Percentiles rank a stretch among this genome's conserved stretches.
Evolutionary conservation across 2,888 invertebrate genomes (phyloP).

Genomic region (Orthosia gothica): DNA sequence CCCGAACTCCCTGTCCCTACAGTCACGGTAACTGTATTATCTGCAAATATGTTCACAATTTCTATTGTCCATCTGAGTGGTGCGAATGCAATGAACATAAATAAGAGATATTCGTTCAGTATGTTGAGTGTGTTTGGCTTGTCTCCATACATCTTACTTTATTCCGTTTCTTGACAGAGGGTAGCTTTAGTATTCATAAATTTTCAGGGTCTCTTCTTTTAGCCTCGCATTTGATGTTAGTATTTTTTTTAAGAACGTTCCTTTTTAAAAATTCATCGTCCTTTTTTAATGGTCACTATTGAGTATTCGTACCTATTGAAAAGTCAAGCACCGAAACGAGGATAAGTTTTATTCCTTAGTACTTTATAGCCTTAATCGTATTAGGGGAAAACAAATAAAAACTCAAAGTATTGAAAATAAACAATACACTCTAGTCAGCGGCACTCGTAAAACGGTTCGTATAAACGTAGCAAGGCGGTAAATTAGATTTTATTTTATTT

Average conservation of each 20-base stretch:
- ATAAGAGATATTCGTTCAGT: constrained; percentile 82
- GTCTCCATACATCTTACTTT: constrained; percentile 77
- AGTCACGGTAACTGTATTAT: constrained; percentile 89
- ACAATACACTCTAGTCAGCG: constrained; percentile 83
- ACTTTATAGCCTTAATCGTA: constrained; percentile 76
- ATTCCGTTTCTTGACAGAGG: constrained; percentile 58
- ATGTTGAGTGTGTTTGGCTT: constrained; percentile 71
- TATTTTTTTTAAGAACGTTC: neutral
- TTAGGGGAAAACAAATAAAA: constrained; percentile 80
- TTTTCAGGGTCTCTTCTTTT: constrained; percentile 43
- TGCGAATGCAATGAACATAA: constrained; percentile 88
- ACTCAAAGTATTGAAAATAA: constrained; percentile 83
- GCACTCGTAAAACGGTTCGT: constrained; percentile 87
- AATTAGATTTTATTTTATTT: constrained; percentile 91
- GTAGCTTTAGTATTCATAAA: constrained; percentile 64
- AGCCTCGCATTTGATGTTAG: neutral
- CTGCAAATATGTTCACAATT: constrained; percentile 91
- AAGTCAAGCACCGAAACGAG: constrained; percentile 57
- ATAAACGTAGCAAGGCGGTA: constrained; percentile 89
- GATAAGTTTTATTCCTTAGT: constrained; percentile 72
- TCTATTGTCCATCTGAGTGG: constrained; percentile 88
- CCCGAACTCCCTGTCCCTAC: constrained; percentile 76
- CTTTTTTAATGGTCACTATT: constrained; percentile 7
- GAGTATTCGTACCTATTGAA: constrained; percentile 19
- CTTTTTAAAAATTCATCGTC: neutral